Evolutionary conservation across 1,140 invertebrate species (phyloP).

Genomic region (Calycopis cecrops): DNA sequence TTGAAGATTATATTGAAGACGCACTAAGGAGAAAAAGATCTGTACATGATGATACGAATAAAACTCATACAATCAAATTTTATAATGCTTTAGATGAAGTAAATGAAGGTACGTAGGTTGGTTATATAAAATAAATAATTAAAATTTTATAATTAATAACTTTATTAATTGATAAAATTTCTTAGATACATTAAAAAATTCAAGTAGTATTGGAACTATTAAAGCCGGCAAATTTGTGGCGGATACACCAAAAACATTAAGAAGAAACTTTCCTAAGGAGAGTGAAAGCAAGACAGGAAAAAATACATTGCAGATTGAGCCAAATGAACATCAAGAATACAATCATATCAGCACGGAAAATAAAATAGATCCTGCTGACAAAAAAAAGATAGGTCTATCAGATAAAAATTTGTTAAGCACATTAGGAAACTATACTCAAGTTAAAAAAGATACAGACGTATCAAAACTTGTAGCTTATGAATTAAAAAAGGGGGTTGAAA

Average conservation of each 20-base stretch:
- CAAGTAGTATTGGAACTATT: conserved; percentile 45
- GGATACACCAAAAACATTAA: conserved; percentile 28
- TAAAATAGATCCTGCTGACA: conserved; percentile 42
- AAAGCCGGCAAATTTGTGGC: conserved; percentile 35
- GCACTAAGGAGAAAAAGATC: conserved; percentile 37
- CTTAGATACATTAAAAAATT: conserved; percentile 51
- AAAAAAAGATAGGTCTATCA: conserved; percentile 27
- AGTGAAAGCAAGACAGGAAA: conserved; percentile 31
- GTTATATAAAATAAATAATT: no score
- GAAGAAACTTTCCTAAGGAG: conserved; percentile 30
- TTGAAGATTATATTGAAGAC: conserved; percentile 28
- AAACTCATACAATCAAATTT: conserved; percentile 37
- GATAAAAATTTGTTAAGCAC: conserved; percentile 32
- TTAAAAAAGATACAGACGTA: conserved; percentile 45
- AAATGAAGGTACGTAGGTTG: conserved; percentile 49
- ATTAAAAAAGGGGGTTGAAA: conserved; percentile 47
- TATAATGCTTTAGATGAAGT: conserved; percentile 50
- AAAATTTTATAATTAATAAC: no score
- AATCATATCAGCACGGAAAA: conserved; percentile 50
- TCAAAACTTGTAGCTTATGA: conserved; percentile 60
- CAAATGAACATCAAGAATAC: conserved; percentile 39
- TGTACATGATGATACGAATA: conserved; percentile 15
- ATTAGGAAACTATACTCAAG: conserved; percentile 46
- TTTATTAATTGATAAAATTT: no score
- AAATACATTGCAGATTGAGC: conserved; percentile 49